A percentile compares a stretch with the other conserved stretches of the same genome.
Conservation (phyloP, 2,113 vertebrate genomes). For the Mormyrus iriodes region DNA sequence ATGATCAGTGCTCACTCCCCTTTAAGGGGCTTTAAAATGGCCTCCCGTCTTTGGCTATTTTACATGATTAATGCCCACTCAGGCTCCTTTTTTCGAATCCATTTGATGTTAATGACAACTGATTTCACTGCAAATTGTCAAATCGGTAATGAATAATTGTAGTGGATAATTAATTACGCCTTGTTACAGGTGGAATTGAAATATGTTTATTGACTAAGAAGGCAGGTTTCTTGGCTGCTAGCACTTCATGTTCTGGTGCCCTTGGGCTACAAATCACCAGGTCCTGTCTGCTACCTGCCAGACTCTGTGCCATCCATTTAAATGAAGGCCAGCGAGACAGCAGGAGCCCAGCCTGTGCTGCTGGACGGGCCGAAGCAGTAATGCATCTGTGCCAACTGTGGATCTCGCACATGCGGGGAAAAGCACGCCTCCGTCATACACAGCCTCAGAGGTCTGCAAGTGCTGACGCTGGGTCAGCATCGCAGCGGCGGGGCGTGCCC, state of each 20-base stretch:
- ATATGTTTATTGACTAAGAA: neutral
- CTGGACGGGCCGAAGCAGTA: neutral
- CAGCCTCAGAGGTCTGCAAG: neutral
- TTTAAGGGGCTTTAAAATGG: neutral
- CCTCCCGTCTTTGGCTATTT: neutral
- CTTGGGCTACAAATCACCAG: neutral
- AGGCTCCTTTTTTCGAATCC: neutral
- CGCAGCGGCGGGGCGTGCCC: neutral
- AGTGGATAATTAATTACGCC: neutral
- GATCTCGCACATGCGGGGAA: neutral
- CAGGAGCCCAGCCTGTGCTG: neutral
- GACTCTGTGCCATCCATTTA: neutral
- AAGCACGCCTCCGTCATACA: neutral
- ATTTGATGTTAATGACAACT: conserved; percentile 8
- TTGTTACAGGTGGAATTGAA: neutral
- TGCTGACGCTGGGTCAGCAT: neutral
- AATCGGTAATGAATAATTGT: neutral
- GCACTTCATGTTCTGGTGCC: neutral
- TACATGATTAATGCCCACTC: neutral
- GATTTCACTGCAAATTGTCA: neutral
- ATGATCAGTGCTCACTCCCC: neutral
- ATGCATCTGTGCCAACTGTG: neutral
- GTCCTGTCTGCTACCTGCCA: neutral
- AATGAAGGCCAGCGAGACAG: neutral
- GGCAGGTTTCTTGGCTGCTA: neutral